Evolutionary conservation across 92 coral and sea anemone genomes (phyloP), one percentile per base, ranked within the genome.

Genomic region (Phenganax subtilis): DNA sequence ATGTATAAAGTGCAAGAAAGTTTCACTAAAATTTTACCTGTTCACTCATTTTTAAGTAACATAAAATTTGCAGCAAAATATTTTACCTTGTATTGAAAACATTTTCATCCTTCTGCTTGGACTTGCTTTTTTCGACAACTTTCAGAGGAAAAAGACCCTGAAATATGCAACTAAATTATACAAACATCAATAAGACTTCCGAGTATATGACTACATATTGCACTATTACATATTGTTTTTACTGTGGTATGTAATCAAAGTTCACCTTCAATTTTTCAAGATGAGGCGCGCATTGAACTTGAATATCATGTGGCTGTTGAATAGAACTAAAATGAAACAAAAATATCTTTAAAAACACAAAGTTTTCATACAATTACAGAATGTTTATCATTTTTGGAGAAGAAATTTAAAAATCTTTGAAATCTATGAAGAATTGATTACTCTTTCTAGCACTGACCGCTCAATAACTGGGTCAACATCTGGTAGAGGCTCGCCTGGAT

Each of bases 391-490:
- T 37, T 37, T 37, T 37, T 37, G 47, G 47, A 1, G 47, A 37
- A 2, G 47, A 37, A 37, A 37, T 37, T 37, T 37, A 61, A 61
- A 15, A 61, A 2, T 28, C 6, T 0, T 14, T 61, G 8, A 61
- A 61, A 17, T 0, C 0, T 14, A 3, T 15, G 5, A 15, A 14
- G 28, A 61, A 61, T 14, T 11, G 6, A 20, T 12, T 7, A 11
- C 9, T 44, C 6, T 16, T 12, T 6, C 65, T 7, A 6, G 25
- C 25, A 27, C 83, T 6, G 72, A 94, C 98, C 98, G 92, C 69
- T 97, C 97, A 68, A 94, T 91, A 55, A 94, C 97, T 17, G 97
- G 96, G 37, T 94, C 98, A 55, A 92, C 57, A 14, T 88, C 97
- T 51, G 98, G 98, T 72, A 92, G 81, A 29, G 93, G 82, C 55